Conservation (phyloP, 1,140 invertebrate genomes). For the Drosophila melanica region DNA sequence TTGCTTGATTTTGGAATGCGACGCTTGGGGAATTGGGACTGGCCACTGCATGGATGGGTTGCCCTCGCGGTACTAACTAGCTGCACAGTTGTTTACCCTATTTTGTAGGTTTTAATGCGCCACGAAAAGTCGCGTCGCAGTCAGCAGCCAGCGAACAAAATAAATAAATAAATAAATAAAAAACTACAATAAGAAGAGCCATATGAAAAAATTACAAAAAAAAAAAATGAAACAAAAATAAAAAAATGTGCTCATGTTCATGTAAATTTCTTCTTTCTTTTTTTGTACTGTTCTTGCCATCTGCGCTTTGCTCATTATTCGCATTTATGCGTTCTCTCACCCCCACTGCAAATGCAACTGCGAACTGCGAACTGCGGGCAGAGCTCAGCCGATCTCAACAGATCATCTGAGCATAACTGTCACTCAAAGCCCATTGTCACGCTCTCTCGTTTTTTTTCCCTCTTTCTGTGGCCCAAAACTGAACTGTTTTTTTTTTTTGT, state of each 20-base stretch:
- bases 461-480: slow-evolving; percentile 12
- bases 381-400: slow-evolving; percentile 14
- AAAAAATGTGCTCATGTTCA: slow-evolving; percentile 66
- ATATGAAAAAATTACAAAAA: slow-evolving; percentile 8
- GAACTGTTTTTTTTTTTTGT: slow-evolving; percentile 16
- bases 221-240: slow-evolving; percentile 10
- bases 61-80: slow-evolving; percentile 73
- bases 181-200: slow-evolving; percentile 24
- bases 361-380: slow-evolving; percentile 5
- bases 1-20: slow-evolving; percentile 16
- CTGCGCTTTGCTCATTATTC: slow-evolving; percentile 77
- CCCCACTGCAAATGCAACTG: slow-evolving; percentile 31
- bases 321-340: slow-evolving; percentile 70
- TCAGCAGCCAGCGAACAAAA: slow-evolving; percentile 20
- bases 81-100: slow-evolving; percentile 75
- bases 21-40: neutral
- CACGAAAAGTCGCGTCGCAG: slow-evolving; percentile 38
- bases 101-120: slow-evolving; percentile 69
- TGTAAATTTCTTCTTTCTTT: slow-evolving; percentile 38
- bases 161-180: slow-evolving; percentile 40
- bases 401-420: slow-evolving; percentile 32
- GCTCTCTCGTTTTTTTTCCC: neutral
- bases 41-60: slow-evolving; percentile 49
- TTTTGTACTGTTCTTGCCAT: slow-evolving; percentile 18
- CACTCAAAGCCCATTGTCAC: slow-evolving; percentile 23